Percentiles rank a stretch among this genome's conserved stretches.
These are phyloP conservation scores for Thunnus thynnus DNA, from an alignment of 2,113 vertebrate species.

Conservation along the genomic window DNA sequence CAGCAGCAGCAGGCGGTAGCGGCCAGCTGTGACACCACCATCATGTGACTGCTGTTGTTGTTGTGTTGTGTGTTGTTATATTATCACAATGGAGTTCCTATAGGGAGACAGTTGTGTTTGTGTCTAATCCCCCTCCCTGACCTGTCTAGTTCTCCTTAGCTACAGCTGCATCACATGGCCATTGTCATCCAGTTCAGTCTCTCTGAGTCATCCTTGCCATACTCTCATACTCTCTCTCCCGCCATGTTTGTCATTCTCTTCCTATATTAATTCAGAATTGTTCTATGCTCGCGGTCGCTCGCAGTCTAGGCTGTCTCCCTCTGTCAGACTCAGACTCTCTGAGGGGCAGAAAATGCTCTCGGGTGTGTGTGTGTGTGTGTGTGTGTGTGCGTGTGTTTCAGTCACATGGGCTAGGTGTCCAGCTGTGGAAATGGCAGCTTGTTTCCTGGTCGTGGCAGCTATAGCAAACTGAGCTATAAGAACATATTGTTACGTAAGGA, in stretches of 20 bases:
- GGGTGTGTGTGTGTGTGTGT: conserved; percentile 9
- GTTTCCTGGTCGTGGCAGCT: conserved; percentile 1
- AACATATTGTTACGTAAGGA: conserved; percentile 32
- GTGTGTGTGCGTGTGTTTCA: background rate
- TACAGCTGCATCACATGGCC: conserved; percentile 48
- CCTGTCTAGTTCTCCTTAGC: conserved; percentile 27
- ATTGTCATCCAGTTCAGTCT: conserved; percentile 15
- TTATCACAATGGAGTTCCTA: conserved; percentile 27
- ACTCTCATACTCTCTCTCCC: background rate
- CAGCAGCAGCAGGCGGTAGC: conserved; percentile 10
- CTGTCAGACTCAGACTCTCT: conserved; percentile 13
- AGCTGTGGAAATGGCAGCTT: conserved; percentile 24
- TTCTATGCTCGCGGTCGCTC: conserved; percentile 5
- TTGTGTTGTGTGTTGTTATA: background rate
- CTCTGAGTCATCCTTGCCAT: conserved; percentile 29
- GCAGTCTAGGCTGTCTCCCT: background rate
- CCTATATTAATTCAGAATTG: conserved; percentile 1
- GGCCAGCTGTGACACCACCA: conserved; percentile 35
- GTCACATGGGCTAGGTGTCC: conserved; percentile 9
- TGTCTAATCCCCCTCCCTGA: conserved; percentile 27
- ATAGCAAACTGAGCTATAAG: conserved; percentile 14
- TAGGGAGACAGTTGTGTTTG: conserved; percentile 30
- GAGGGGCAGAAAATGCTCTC: conserved; percentile 3
- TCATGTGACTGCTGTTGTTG: conserved; percentile 58
- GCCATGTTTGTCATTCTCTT: conserved; percentile 3